Base-by-base conservation (phyloP, 1,140 invertebrate genomes). In the Acyrthosiphon pisum region DNA sequence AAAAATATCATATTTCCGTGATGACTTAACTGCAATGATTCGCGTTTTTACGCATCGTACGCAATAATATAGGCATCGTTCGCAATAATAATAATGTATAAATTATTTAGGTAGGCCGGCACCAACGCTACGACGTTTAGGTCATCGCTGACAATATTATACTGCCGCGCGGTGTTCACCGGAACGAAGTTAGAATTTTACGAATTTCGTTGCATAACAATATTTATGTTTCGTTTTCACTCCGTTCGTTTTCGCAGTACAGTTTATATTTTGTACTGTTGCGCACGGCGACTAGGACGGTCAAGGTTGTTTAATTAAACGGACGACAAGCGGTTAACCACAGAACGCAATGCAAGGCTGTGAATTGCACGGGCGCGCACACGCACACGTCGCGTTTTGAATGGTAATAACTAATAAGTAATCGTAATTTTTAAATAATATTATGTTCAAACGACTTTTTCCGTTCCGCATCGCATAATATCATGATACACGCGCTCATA, bases 281-380 rank as follows among this genome's bases (percentile, higher is more conserved):
- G 46, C 11, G 30, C 20, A 37, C 18, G 14, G 26, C 44, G 14
- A 23, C 41, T 26, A 50, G 86, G 86, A 90, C 56, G 90, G 53
- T 91, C 56, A 68, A 91, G 56, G 90, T 91, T 68, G 41, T 91
- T 91, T n/a, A 46, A 91, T 76, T 76, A 91, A 91, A 90, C 50
- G 44, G 30, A n/a, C 41, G 46, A 48, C 6, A 22, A 90, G 53
- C 56, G 90, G 48, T 68, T 68, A 68, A 76, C 90, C 90, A 41
- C 41, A 41, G 41, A 41, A 41, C 41, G 30, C 60, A 91, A 91
- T 44, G 35, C 56, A 68, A 68, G 41, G 26, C 37, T 60, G 37
- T 46, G 68, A 68, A 91, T 91, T n/a, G 41, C 53, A 46, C 6
- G 26, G 18, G 41, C 53, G 35, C n/a, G 35, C 37, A 30, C 18